phyloP scores from a whole-genome alignment of 2,888 invertebrate genomes.

The Andrena chrysosceles region DNA sequence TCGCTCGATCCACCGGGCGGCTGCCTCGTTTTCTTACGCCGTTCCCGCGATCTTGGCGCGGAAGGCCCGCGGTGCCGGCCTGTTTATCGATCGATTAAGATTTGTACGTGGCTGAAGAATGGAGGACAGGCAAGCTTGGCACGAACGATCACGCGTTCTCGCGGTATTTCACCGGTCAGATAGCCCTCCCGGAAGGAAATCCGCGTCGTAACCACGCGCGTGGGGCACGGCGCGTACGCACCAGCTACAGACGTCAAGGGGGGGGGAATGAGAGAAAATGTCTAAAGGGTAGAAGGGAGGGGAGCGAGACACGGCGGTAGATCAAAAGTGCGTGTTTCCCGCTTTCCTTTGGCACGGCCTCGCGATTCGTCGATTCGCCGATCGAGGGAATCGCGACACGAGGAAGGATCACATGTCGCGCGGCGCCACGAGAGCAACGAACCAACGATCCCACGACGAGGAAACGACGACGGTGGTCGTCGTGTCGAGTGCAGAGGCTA shows the following conservation, averaged over 20 bases:
- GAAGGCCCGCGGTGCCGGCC: not conserved
- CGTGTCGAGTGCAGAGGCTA: not conserved
- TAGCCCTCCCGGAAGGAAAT: conserved; percentile 13
- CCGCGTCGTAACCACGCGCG: conserved; percentile 36
- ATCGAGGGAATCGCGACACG: conserved; percentile 39
- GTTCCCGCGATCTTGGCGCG: conserved; percentile 7
- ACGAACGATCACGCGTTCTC: not conserved
- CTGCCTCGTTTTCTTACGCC: not conserved
- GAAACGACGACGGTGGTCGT: not conserved
- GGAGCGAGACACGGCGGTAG: not conserved
- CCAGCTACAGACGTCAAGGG: not conserved
- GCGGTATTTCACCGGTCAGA: not conserved
- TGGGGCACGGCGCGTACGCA: conserved; percentile 26
- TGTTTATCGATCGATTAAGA: conserved; percentile 1
- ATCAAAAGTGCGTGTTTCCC: conserved; percentile 31
- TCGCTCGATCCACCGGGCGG: conserved; percentile 2
- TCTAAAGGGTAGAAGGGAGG: not conserved
- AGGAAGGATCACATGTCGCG: conserved; percentile 53
- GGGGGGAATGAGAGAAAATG: not conserved
- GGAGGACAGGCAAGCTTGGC: not conserved
- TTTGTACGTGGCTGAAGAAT: not conserved
- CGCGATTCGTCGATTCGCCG: conserved; percentile 44
- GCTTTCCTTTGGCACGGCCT: conserved; percentile 37
- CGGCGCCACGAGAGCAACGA: conserved; percentile 38
- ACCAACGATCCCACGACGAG: conserved; percentile 1